These are phyloP conservation scores for Synanthedon vespiformis DNA, from an alignment of 2,888 invertebrate genomes.

Conservation along the genomic window DNA sequence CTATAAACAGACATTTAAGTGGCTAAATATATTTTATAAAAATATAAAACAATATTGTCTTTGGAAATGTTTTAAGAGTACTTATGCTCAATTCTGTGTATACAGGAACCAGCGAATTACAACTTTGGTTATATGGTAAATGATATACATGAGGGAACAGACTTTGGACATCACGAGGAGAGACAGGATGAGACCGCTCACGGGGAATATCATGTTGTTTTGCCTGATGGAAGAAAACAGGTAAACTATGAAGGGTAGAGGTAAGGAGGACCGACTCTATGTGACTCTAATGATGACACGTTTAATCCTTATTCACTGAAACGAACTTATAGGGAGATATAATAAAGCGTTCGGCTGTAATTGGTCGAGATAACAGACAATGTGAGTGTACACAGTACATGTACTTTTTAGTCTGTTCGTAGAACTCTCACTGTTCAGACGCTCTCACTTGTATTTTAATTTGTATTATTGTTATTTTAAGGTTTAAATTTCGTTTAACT, in stretches of 20 bases:
- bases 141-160: slow-evolving; percentile 72
- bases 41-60: not conserved
- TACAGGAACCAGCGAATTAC: slow-evolving; percentile 74
- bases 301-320: no score
- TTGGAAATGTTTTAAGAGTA: slow-evolving; percentile 10
- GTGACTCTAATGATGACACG: no score
- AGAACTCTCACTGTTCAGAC: no score
- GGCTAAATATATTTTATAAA: not conserved
- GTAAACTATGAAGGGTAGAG: slow-evolving; percentile 19
- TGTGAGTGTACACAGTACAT: no score
- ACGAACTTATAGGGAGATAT: no score
- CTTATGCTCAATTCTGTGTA: slow-evolving; percentile 30
- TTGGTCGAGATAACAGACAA: no score
- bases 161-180: slow-evolving; percentile 75
- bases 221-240: slow-evolving; percentile 76
- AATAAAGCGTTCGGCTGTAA: no score
- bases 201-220: slow-evolving; percentile 74
- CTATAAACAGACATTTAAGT: not conserved
- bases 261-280: no score
- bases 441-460: no score
- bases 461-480: no score
- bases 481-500: no score
- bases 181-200: slow-evolving; percentile 72
- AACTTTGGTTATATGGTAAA: slow-evolving; percentile 76
- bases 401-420: no score